Base-by-base conservation (phyloP, 2,113 vertebrate species). In the Odocoileus virginianus region DNA sequence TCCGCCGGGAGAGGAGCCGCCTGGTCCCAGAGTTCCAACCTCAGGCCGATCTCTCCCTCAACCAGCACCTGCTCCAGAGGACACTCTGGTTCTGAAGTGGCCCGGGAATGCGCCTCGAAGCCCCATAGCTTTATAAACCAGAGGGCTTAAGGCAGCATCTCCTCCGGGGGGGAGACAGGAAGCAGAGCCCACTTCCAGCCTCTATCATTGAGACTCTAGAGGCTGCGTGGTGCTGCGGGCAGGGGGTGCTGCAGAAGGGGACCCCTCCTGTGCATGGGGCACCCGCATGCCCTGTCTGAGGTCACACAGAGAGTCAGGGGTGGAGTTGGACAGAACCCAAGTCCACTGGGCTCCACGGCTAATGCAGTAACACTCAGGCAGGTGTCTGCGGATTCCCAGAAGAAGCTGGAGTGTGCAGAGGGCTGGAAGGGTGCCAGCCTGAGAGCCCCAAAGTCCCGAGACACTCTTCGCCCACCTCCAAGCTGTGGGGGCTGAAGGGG, bases 251-350 rank as follows among this genome's bases (percentile, higher is more conserved):
- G 30, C 17, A 15, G 67, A 47, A 9, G 0, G 17, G 2, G 30
- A 8, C 27, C 60, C 17, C 30, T 36, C 7, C 17, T 81, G 7
- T 10, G 36, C 4, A 0, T 0, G 2, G 7, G n/a, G 0, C 28
- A 16, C 10, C 1, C 2, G 25, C 3, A 9, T 0, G 0, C 3
- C 23, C 23, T 76, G 30, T 27, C 25, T 4, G 45, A 12, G 36
- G n/a, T 55, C 87, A 57, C 21, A 25, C 16, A 16, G 23, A 74
- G 14, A 67, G 57, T 33, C 55, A 57, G 33, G 57, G 10, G 15
- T 57, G 12, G 3, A n/a, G 54, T 40, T 3, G 55, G 19, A 33
- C 19, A 4, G 10, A 6, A 64, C 45, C 54, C 33, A 11, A 43
- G 45, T 15, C 30, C 6, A 4, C 2, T 2, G 0, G 10, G 27